Base-by-base conservation (phyloP, 2,797 vertebrate species). In the Chelidonichthys spinosus region DNA sequence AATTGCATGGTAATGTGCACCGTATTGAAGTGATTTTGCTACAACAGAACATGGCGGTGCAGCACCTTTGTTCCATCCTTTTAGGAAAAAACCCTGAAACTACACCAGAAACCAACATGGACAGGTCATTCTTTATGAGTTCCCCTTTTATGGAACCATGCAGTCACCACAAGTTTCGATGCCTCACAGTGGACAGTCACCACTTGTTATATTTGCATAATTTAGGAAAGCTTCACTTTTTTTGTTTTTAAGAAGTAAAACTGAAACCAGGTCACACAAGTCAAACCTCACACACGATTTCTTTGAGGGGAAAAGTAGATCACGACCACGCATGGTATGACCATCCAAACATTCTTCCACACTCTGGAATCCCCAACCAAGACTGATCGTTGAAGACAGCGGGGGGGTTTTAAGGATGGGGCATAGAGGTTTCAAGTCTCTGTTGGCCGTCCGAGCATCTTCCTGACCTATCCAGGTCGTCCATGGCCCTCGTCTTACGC, bases 231-330 rank as follows among this genome's bases (percentile, higher is more conserved):
- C 58, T 76, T 49, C 53, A 72, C 1, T 7, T 52, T 52, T 50
- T 4, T 14, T 35, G 0, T 13, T 14, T 7, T 18, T 4, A 60
- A 69, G 35, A 73, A 81, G 64, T 68, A 63, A 88, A 84, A 90
- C 79, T 42, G 72, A 92, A 85, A 82, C 82, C 67, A 83, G 78
- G 75, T 46, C 74, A 60, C 49, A 81, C 72, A 72, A 72, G 43
- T 65, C 1, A 37, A 66, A 74, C 64, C 74, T 65, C 76, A 74
- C 74, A 64, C 69, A 63, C 42, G 63, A 15, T 18, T 43, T 81
- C 76, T 64, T 69, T 46, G 62, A 78, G 65, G 44, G 25, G 25
- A 25, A 74, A 55, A 76, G 68, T 43, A 7, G 0, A 78, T 69
- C 66, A 55, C n/a, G 72, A 56, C 63, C 69, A 25, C 65, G 65